These are phyloP conservation scores for Epirrhoe tristata DNA, from an alignment of 2,888 invertebrate species.

Conservation along the genomic window DNA sequence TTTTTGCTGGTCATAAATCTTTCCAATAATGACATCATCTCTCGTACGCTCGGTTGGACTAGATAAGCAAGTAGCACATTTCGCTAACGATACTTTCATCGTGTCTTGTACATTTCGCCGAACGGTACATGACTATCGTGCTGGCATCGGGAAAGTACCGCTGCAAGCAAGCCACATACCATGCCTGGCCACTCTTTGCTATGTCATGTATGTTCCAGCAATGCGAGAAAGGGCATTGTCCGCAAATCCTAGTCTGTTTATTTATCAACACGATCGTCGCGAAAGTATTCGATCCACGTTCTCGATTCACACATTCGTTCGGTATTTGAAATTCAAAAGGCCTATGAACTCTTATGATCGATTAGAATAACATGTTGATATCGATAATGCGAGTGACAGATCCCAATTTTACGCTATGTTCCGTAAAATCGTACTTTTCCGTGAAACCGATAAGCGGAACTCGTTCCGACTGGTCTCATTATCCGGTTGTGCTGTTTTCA, in stretches of 20 bases:
- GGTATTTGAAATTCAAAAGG: slow-evolving; percentile 72
- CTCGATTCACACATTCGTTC: slow-evolving; percentile 79
- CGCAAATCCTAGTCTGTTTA: slow-evolving; percentile 70
- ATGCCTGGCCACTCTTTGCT: slow-evolving; percentile 28
- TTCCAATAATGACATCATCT: slow-evolving; percentile 33
- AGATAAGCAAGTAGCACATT: slow-evolving; percentile 25
- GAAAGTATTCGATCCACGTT: slow-evolving; percentile 79
- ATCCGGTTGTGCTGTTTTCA: slow-evolving; percentile 67
- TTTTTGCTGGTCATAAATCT: slow-evolving; percentile 41
- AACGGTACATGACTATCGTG: slow-evolving; percentile 61
- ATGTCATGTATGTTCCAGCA: slow-evolving; percentile 22
- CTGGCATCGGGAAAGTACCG: slow-evolving; percentile 74
- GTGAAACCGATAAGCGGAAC: slow-evolving; percentile 61
- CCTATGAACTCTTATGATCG: slow-evolving; percentile 65
- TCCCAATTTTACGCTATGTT: slow-evolving; percentile 34
- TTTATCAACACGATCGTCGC: slow-evolving; percentile 71
- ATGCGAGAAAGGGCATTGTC: slow-evolving; percentile 65
- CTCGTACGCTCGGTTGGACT: slow-evolving; percentile 24
- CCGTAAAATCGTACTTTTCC: slow-evolving; percentile 48
- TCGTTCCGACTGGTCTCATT: slow-evolving; percentile 64
- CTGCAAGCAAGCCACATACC: slow-evolving; percentile 57
- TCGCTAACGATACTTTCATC: slow-evolving; percentile 66
- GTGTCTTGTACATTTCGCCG: slow-evolving; percentile 60
- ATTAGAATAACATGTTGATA: slow-evolving; percentile 43
- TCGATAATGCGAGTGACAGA: slow-evolving; percentile 39